Evolutionary conservation across 30 jellyfish, hydroid and myxozoan species (phyloP), one percentile per base, ranked within the genome.

Genomic region (Hydractinia echinata): DNA sequence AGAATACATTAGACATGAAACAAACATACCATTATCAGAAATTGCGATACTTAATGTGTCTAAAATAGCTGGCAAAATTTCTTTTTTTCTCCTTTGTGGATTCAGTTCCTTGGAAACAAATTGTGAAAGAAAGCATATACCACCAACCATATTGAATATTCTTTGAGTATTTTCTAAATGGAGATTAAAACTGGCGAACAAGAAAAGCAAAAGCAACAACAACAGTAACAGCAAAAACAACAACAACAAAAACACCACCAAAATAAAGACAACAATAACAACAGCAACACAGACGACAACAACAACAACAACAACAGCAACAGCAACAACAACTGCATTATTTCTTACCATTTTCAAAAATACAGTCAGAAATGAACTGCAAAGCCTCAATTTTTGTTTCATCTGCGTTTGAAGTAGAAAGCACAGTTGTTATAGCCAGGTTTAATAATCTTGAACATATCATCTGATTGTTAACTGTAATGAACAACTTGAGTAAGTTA

Each of bases 71-170:
- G 94, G 52, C 4, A 76, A 39, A 67, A 88, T 44, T 4, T 54
- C 62, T 5, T 14, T 80, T 55, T 68, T 64, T 30, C 11, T 64
- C 19, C 50, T 87, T 51, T 56, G 55, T 14, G 81, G 15, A 4
- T 68, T 84, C 6, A 55, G 66, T 18, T 54, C 50, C 51, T 77
- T 55, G 52, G 83, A 83, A 13, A 88, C 76, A 54, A 79, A 21
- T 50, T 53, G 66, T 21, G 82, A 70, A 74, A 88, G 81, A 19
- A 80, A 84, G 15, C 89, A 79, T n/a, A 88, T 14, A 11, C 96
- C 96, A 7, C 96, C 96, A 11, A 88, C 81, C 66, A 88, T 66
- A 39, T 79, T 74, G 74, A 88, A 68, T 62, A 74, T 88, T 53
- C 88, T 81, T 48, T 81, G 89, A 14, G 89, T 72, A 61, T 83